Evolutionary conservation across 2,797 vertebrate species (phyloP).

Genomic region (Falco rusticolus): DNA sequence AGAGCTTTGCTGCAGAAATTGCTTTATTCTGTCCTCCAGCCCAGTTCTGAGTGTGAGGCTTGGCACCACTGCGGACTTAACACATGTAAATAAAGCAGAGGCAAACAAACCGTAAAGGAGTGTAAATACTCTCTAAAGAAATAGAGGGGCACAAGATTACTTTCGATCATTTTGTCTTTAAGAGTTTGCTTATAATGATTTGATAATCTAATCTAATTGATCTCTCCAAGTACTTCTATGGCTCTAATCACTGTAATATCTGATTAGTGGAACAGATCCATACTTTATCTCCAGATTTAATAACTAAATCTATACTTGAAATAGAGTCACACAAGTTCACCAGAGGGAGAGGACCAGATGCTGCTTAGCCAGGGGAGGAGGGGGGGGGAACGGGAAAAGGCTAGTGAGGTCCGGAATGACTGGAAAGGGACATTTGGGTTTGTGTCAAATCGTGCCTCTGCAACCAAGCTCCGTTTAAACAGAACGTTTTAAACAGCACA

Average conservation of each 20-base stretch:
- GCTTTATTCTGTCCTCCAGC: not conserved
- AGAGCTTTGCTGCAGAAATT: not conserved
- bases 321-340: constrained; percentile 51
- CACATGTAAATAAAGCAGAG: not conserved
- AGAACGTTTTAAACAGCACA: not conserved
- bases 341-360: constrained; percentile 23
- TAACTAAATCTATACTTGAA: constrained; percentile 70
- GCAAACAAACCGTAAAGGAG: constrained; percentile 4
- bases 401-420: not conserved
- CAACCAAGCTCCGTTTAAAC: not conserved
- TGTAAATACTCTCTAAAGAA: constrained; percentile 44
- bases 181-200: constrained; percentile 53
- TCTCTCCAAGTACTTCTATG: constrained; percentile 50
- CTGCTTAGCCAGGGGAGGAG: not conserved
- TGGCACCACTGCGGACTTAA: not conserved
- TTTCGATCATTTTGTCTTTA: constrained; percentile 67
- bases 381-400: not conserved
- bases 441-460: not conserved
- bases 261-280: constrained; percentile 65
- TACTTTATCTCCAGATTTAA: constrained; percentile 70
- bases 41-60: not conserved
- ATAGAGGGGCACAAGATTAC: constrained; percentile 32
- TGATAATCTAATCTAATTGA: constrained; percentile 71
- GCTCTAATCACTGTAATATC: constrained; percentile 62
- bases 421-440: not conserved